These are phyloP conservation scores for Coenonympha arcania DNA, from an alignment of 2,888 invertebrate species.

Conservation along the genomic window DNA sequence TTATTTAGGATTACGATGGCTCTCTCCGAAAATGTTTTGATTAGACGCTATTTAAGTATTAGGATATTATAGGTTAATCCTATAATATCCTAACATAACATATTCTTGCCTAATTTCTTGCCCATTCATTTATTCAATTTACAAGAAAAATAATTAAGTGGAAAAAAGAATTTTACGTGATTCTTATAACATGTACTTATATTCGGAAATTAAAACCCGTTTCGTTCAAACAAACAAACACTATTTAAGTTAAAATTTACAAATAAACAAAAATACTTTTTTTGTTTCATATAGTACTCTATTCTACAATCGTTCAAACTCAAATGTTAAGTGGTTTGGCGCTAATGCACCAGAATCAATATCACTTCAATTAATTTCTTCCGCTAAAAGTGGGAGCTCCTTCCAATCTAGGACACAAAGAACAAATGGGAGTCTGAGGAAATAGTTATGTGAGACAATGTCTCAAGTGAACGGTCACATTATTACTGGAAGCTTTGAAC, in stretches of 20 bases:
- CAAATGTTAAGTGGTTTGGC: constrained; percentile 1
- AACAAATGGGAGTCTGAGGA: constrained; percentile 6
- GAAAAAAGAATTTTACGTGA: too few relatives aligned
- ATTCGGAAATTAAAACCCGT: too few relatives aligned
- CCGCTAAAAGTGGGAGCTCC: neutral
- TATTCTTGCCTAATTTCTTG: too few relatives aligned
- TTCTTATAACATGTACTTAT: too few relatives aligned
- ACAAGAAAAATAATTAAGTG: too few relatives aligned
- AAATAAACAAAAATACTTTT: too few relatives aligned
- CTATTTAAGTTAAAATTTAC: too few relatives aligned
- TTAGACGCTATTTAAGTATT: neutral
- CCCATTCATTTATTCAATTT: too few relatives aligned
- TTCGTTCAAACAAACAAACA: too few relatives aligned
- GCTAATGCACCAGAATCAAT: constrained; percentile 13
- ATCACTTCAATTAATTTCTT: constrained; percentile 9
- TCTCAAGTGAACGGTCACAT: constrained; percentile 8
- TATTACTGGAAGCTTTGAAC: constrained; percentile 4
- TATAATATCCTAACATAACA: too few relatives aligned
- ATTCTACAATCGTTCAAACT: too few relatives aligned
- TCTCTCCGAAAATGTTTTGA: neutral
- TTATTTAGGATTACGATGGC: neutral
- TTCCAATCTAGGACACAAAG: constrained; percentile 8
- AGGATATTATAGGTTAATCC: neutral
- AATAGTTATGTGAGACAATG: constrained; percentile 1
- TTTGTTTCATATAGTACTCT: too few relatives aligned